Evolutionary conservation across 2,888 invertebrate species (phyloP), one percentile per base, ranked within the genome.

Genomic region (Aphidius colemani): DNA sequence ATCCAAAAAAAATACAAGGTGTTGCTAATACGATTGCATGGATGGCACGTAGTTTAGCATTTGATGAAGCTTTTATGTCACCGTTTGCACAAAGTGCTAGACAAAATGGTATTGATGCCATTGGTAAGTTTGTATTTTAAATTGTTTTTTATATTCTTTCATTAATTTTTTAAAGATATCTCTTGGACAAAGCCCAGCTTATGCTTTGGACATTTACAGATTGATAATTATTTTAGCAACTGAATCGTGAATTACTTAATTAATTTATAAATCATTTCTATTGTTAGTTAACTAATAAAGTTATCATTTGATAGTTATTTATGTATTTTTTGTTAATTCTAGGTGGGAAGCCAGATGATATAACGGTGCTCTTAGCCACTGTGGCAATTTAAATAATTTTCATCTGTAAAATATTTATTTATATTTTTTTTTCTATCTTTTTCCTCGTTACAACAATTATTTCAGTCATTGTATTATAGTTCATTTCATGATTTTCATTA

Each of bases 341-440:
- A 92, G 97, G 98, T 82, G 98, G 98, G 65, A 98, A 98, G 85
- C 98, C 98, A 67, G 98, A 98, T 84, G 98, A 98, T 86, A 97
- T 98, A 84, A 98, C 98, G 79, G 95, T 98, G 82, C 89, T 98
- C 79, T 88, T 98, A 75, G 96, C 97, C 74, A 94, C 95, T 74
- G 95, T 98, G 85, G 92, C 93, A 66, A 82, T 84, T 72, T 84
- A 79, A 81, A 72, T 64, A 67, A 64, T 40, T 63, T 49, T 44
- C 59, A 65, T 53, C 53, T 59, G 70, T 71, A 63, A 57, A 61
- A 64, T 53, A 62, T 60, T 70, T 65, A 65, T 59, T 70, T 77
- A 75, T 66, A 74, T 80, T 78, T 79, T 74, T 70, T 60, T 61
- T 39, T 43, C 41, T 50, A 41, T 39, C 45, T 18, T 48, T 51